Evolutionary conservation across 2,888 invertebrate species (phyloP).

Genomic region (Acleris emargana): DNA sequence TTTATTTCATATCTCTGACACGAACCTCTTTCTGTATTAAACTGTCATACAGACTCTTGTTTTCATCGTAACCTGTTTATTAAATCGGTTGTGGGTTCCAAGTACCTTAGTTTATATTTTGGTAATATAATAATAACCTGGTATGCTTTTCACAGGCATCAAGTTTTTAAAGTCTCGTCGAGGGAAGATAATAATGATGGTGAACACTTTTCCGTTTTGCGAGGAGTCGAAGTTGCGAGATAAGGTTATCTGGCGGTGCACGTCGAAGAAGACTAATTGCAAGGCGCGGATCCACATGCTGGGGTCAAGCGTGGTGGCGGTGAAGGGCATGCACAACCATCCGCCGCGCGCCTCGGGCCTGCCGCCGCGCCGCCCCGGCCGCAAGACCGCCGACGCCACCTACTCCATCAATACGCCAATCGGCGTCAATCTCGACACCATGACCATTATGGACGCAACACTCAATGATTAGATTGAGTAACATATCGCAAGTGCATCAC

Average conservation of each 20-base stretch:
- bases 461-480: conserved; percentile 19
- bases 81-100: conserved; percentile 25
- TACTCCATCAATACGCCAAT: conserved; percentile 35
- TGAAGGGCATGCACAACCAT: conserved; percentile 81
- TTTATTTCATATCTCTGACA: conserved; percentile 56
- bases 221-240: conserved; percentile 80
- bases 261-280: conserved; percentile 81
- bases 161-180: conserved; percentile 80
- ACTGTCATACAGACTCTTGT: conserved; percentile 7
- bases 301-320: conserved; percentile 76
- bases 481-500: neutral
- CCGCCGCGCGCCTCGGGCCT: conserved; percentile 68
- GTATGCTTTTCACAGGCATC: conserved; percentile 62
- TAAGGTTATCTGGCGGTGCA: conserved; percentile 81
- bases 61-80: conserved; percentile 36
- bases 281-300: conserved; percentile 80
- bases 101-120: conserved; percentile 38
- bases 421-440: conserved; percentile 26
- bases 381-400: conserved; percentile 48
- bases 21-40: conserved; percentile 7
- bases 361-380: conserved; percentile 51
- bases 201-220: conserved; percentile 81
- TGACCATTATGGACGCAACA: conserved; percentile 31
- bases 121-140: conserved; percentile 41
- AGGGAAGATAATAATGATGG: conserved; percentile 82